These are phyloP conservation scores for Psephotus haematonotus DNA, from an alignment of 2,113 vertebrate genomes.

Conservation along the genomic window DNA sequence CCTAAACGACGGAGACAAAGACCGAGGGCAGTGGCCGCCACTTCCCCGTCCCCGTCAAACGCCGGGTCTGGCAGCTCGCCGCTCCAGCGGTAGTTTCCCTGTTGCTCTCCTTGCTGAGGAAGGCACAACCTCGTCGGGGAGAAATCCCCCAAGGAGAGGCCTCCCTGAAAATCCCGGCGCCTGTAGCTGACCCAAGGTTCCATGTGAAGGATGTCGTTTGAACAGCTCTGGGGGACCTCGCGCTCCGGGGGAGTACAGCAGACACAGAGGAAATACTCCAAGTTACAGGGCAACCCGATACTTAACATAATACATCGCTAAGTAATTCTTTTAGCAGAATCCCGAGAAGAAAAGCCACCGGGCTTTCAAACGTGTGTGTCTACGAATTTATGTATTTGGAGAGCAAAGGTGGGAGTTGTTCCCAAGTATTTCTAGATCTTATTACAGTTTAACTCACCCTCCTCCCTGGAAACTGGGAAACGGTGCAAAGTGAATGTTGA, in stretches of 20 bases:
- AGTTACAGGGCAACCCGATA: constrained; percentile 33
- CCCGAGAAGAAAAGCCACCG: constrained; percentile 9
- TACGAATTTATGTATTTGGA: not conserved
- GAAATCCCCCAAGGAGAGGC: not conserved
- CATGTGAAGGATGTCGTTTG: not conserved
- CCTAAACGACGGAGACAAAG: not conserved
- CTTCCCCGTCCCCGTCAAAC: too few relatives aligned
- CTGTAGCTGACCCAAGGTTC: not conserved
- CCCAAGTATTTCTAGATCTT: not conserved
- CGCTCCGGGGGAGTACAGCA: not conserved
- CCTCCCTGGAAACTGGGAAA: not conserved
- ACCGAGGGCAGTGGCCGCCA: not conserved
- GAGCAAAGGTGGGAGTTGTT: not conserved
- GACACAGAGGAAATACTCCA: constrained; percentile 37
- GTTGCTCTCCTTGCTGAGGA: not conserved
- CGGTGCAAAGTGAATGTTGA: not conserved
- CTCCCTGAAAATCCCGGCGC: not conserved
- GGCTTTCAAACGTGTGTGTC: not conserved
- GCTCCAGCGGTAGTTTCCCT: rapidly evolving
- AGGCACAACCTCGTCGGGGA: not conserved
- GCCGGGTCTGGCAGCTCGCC: not conserved
- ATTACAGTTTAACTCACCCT: not conserved
- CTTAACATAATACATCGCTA: not conserved
- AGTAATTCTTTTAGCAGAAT: constrained; percentile 25
- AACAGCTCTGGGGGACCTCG: not conserved